phyloP scores from a whole-genome alignment of 2,888 invertebrate genomes.

The Aproaerema taeniolella region DNA sequence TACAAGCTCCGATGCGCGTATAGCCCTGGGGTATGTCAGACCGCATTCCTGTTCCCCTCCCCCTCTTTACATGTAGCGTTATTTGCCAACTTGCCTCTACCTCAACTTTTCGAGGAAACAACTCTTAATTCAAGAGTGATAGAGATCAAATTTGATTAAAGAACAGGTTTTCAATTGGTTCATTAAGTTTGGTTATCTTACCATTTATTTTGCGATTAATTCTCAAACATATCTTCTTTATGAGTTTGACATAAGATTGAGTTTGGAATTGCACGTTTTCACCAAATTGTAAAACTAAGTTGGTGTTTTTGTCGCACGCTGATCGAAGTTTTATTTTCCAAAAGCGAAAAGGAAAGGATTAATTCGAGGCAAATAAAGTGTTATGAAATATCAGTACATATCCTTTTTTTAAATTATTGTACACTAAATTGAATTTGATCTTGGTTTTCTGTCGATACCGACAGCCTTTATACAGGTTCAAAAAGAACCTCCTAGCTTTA shows the following conservation, averaged over 20 bases:
- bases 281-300: conserved; percentile 21
- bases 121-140: no score
- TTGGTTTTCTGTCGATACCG: no score
- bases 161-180: no score
- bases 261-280: no score
- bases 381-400: conserved; percentile 33
- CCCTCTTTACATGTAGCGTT: conserved; percentile 40
- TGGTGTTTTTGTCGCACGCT: conserved; percentile 29
- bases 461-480: no score
- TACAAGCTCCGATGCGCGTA: conserved; percentile 52
- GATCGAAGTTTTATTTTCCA: conserved; percentile 61
- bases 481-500: no score
- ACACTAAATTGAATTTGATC: not conserved
- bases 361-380: conserved; percentile 66
- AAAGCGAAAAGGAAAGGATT: conserved; percentile 67
- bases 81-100: conserved; percentile 21
- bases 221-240: no score
- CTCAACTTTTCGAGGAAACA: no score
- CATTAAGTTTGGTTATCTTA: no score
- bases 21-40: conserved; percentile 67
- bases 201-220: no score
- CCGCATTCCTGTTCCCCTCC: conserved; percentile 64
- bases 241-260: no score
- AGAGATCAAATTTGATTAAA: no score
- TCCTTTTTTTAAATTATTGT: conserved; percentile 4